Conservation (phyloP, 2,888 invertebrate species). For the Lycaena phlaeas region DNA sequence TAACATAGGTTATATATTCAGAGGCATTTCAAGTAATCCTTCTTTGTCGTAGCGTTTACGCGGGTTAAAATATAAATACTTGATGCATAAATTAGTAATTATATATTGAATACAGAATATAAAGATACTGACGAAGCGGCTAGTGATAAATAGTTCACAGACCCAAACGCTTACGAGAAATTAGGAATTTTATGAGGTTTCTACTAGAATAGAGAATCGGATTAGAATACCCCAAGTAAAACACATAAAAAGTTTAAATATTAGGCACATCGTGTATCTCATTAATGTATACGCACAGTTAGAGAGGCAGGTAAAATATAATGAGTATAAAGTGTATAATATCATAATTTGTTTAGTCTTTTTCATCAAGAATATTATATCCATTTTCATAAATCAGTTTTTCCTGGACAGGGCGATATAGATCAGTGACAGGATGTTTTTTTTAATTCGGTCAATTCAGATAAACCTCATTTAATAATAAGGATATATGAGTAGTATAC, state of each 20-base stretch:
- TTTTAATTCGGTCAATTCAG: too few species aligned
- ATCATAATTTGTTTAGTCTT: constrained; percentile 4
- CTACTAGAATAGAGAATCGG: neutral
- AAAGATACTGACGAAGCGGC: neutral
- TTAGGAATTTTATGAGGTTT: neutral
- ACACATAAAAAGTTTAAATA: constrained; percentile 18
- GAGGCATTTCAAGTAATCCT: neutral
- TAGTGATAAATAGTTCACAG: too few species aligned
- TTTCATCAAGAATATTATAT: constrained; percentile 1
- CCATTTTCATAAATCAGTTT: neutral
- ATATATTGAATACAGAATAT: neutral
- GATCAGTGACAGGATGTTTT: too few species aligned
- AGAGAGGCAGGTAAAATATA: constrained; percentile 5
- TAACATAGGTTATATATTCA: constrained; percentile 4
- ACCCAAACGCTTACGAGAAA: neutral
- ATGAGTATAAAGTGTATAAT: constrained; percentile 5
- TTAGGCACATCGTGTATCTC: constrained; percentile 21
- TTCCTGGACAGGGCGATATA: too few species aligned
- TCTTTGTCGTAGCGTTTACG: neutral
- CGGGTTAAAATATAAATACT: neutral
- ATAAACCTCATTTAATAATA: too few species aligned
- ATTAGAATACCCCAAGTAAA: constrained; percentile 16
- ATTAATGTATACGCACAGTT: constrained; percentile 16
- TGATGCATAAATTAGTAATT: neutral
- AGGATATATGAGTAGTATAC: too few species aligned